A percentile compares a stretch with the other conserved stretches of the same genome.
Conservation (phyloP, 92 coral and sea anemone species). For the Zoanthus solanderi region DNA sequence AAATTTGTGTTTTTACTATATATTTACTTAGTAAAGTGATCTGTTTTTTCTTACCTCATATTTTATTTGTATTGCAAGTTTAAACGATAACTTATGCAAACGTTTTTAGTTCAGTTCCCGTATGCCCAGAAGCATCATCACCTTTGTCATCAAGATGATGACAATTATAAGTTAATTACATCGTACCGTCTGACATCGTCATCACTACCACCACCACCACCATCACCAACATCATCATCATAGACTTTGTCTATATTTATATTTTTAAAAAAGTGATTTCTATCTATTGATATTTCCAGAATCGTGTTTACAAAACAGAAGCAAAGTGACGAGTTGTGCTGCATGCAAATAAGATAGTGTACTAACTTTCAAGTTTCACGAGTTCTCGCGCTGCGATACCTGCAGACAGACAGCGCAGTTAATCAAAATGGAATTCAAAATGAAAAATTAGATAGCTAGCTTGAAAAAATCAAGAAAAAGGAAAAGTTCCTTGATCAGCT, state of each 20-base stretch:
- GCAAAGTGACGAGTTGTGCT: neutral
- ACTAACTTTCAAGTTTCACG: slow-evolving; percentile 40
- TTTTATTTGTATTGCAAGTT: neutral
- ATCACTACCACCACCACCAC: neutral
- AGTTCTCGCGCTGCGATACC: slow-evolving; percentile 31
- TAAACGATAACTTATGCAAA: neutral
- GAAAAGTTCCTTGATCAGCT: no score
- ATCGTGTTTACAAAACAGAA: neutral
- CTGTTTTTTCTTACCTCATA: neutral
- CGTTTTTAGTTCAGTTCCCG: neutral
- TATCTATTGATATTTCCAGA: neutral
- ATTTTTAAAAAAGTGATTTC: neutral
- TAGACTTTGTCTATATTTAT: neutral
- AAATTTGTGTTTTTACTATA: no score
- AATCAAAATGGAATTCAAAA: neutral
- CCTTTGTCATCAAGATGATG: neutral
- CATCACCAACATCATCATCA: neutral
- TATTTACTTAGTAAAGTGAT: no score
- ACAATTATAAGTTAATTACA: neutral
- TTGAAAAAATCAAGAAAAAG: no score
- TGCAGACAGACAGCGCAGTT: slow-evolving; percentile 20
- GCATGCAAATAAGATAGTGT: neutral
- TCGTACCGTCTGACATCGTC: neutral
- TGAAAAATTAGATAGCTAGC: neutral
- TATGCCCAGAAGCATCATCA: neutral